Percentiles rank a stretch among this genome's conserved stretches.
phyloP scores from a whole-genome alignment of 2,888 invertebrate genomes.

The Deroplatys truncata region DNA sequence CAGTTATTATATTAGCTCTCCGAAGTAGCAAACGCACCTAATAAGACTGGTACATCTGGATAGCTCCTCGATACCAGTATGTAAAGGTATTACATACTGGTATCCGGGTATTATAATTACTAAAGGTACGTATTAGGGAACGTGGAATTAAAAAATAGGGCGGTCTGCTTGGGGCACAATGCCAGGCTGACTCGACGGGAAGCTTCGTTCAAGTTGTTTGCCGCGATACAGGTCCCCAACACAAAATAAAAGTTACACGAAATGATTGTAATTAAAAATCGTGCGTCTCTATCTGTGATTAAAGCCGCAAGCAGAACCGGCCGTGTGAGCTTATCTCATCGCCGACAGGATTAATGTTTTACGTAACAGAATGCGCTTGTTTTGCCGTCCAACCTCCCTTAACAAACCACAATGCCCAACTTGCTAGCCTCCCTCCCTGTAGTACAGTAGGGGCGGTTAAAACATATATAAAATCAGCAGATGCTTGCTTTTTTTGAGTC shows the following conservation, averaged over 20 bases:
- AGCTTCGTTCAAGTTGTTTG: not conserved
- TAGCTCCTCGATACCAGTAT: not conserved
- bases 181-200: too few relatives aligned
- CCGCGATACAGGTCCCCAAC: not conserved
- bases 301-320: not conserved
- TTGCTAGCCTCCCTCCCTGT: not conserved
- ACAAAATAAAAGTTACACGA: not conserved
- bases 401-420: not conserved
- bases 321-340: not conserved
- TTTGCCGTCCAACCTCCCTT: not conserved
- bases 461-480: too few relatives aligned
- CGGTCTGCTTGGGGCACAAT: not conserved
- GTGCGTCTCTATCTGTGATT: not conserved
- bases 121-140: not conserved
- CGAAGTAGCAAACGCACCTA: too few relatives aligned
- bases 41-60: too few relatives aligned
- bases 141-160: not conserved
- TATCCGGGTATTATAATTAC: too few relatives aligned
- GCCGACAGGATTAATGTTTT: not conserved
- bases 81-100: too few relatives aligned
- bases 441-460: too few relatives aligned
- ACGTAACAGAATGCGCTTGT: not conserved
- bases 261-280: not conserved
- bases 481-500: too few relatives aligned
- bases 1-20: too few relatives aligned